Conservation (phyloP, 2,888 invertebrate species). For the Lottia gigantea region DNA sequence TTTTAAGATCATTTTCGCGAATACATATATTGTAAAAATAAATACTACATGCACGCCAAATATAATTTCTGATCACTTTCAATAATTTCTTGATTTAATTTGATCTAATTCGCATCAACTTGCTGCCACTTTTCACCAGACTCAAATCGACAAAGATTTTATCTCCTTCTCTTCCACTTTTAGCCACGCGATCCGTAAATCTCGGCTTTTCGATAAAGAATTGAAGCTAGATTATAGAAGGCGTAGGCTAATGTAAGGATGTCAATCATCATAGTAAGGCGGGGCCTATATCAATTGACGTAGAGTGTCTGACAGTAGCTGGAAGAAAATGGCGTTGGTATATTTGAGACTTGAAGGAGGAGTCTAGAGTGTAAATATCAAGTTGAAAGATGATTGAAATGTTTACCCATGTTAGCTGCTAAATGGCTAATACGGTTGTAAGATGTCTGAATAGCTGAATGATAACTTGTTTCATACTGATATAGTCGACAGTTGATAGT, state of each 20-base stretch:
- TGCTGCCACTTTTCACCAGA: neutral
- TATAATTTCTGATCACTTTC: neutral
- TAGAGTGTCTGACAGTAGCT: neutral
- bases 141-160: neutral
- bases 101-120: neutral
- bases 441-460: constrained; percentile 6
- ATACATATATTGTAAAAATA: no score
- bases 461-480: constrained; percentile 8
- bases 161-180: neutral
- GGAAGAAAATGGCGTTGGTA: neutral
- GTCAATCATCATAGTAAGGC: neutral
- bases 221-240: neutral
- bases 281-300: neutral
- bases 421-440: constrained; percentile 11
- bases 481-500: constrained; percentile 2
- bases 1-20: no score
- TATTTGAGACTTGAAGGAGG: neutral
- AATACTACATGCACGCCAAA: neutral
- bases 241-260: neutral
- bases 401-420: constrained; percentile 11
- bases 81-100: neutral
- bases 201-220: neutral
- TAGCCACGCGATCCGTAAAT: constrained; percentile 10
- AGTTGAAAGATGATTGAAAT: constrained; percentile 9
- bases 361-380: constrained; percentile 5